Conservation (phyloP, 2,113 vertebrate species). For the Caracal caracal region DNA sequence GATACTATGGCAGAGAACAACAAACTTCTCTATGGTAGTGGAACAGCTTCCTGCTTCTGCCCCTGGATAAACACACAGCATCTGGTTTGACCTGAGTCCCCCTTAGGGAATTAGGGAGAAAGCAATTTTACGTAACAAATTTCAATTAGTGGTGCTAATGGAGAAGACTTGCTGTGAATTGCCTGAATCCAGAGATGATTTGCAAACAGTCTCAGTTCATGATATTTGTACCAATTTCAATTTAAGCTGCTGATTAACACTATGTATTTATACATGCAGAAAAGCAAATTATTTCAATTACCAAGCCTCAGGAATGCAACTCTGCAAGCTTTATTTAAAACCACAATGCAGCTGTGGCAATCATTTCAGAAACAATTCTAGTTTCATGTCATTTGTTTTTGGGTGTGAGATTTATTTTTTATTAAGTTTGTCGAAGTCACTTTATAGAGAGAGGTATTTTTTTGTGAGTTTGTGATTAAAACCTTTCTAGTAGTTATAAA, state of each 20-base stretch:
- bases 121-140: slow-evolving; percentile 34
- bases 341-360: not conserved
- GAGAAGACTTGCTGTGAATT: slow-evolving; percentile 56
- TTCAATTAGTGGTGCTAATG: slow-evolving; percentile 42
- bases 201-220: slow-evolving; percentile 67
- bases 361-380: not conserved
- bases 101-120: not conserved
- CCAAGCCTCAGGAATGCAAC: not conserved
- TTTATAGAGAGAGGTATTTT: not conserved
- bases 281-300: slow-evolving; percentile 67
- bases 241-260: slow-evolving; percentile 60
- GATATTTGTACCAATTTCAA: slow-evolving; percentile 50
- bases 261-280: slow-evolving; percentile 52
- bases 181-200: slow-evolving; percentile 56
- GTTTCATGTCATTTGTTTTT: not conserved
- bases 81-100: not conserved
- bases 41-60: not conserved
- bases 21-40: not conserved
- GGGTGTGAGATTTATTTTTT: not conserved
- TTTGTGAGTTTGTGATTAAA: not conserved
- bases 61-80: not conserved
- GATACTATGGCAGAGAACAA: not conserved
- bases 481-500: not conserved
- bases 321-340: slow-evolving; percentile 46
- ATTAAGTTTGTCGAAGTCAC: not conserved